These are phyloP conservation scores for Echinops telfairi DNA, from an alignment of 2,113 vertebrate genomes.

Conservation along the genomic window DNA sequence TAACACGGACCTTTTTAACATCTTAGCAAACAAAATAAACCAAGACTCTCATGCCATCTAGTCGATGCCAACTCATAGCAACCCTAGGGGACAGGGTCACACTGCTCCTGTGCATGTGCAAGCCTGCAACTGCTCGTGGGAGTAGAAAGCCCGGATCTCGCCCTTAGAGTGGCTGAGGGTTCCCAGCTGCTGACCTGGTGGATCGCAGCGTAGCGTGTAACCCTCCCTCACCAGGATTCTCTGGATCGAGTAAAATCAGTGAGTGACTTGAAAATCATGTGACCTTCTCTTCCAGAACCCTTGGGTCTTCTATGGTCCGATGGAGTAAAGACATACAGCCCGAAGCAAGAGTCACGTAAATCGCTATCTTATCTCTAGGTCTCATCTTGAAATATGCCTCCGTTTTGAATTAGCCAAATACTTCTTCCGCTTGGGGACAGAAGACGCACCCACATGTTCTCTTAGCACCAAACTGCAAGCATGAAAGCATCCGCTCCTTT, in stretches of 20 bases:
- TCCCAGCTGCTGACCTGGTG: background rate
- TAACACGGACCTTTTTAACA: too few relatives aligned
- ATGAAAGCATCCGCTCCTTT: background rate
- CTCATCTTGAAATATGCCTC: background rate
- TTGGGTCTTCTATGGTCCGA: background rate
- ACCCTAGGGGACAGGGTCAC: too few relatives aligned
- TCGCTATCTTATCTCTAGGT: background rate
- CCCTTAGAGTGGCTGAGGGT: too few relatives aligned
- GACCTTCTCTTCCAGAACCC: background rate
- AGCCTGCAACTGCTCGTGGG: too few relatives aligned
- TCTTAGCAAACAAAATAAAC: too few relatives aligned
- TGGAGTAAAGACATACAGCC: background rate
- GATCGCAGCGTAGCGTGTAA: too few relatives aligned
- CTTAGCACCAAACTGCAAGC: background rate
- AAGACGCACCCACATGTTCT: background rate
- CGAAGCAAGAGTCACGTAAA: background rate
- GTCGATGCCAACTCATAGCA: too few relatives aligned
- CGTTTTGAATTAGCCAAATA: conserved; percentile 28
- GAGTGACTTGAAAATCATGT: background rate
- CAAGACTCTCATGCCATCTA: too few relatives aligned
- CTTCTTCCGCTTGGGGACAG: background rate
- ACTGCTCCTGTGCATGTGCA: too few relatives aligned
- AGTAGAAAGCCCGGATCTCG: too few relatives aligned
- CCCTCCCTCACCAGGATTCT: too few relatives aligned
- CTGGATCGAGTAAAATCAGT: background rate